Conservation (phyloP, 2,888 invertebrate species). For the Nematopogon swammerdamellus region DNA sequence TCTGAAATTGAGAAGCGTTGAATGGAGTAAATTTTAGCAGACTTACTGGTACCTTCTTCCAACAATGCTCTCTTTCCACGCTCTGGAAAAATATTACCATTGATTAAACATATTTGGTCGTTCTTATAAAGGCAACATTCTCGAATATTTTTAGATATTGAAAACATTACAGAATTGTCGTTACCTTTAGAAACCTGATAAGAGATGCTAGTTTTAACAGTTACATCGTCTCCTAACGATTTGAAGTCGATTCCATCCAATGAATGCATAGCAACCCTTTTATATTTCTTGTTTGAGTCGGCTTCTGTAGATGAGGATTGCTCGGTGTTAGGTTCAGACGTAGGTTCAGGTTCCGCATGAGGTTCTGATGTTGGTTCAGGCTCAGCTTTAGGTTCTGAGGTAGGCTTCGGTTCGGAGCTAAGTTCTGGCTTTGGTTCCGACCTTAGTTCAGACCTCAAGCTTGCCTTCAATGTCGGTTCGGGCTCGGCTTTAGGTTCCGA, state of each 20-base stretch:
- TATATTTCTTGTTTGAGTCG: slow-evolving; percentile 42
- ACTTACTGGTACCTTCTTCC: slow-evolving; percentile 10
- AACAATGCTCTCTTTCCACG: slow-evolving; percentile 18
- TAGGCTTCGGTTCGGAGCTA: slow-evolving; percentile 37
- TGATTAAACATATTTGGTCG: too few relatives aligned
- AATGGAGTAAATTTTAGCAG: background rate
- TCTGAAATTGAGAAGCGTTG: background rate
- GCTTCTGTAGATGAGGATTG: slow-evolving; percentile 17
- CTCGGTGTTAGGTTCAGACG: slow-evolving; percentile 13
- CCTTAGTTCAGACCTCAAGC: slow-evolving; percentile 29
- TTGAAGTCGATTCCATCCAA: slow-evolving; percentile 42
- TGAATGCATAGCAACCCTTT: slow-evolving; percentile 53
- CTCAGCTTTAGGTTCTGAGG: slow-evolving; percentile 24
- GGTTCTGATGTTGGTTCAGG: slow-evolving; percentile 26
- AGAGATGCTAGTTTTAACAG: slow-evolving; percentile 77
- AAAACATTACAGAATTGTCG: slow-evolving; percentile 4
- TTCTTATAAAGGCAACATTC: too few relatives aligned
- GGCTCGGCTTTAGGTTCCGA: slow-evolving; percentile 32
- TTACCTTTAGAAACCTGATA: slow-evolving; percentile 67
- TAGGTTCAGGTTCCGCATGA: slow-evolving; percentile 20
- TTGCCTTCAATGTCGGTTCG: slow-evolving; percentile 37
- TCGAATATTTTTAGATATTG: background rate
- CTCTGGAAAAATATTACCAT: slow-evolving; percentile 17
- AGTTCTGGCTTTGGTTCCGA: slow-evolving; percentile 27
- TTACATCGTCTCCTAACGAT: slow-evolving; percentile 58